These are phyloP conservation scores for Halcyon senegalensis DNA, from an alignment of 2,113 vertebrate genomes.

Conservation along the genomic window DNA sequence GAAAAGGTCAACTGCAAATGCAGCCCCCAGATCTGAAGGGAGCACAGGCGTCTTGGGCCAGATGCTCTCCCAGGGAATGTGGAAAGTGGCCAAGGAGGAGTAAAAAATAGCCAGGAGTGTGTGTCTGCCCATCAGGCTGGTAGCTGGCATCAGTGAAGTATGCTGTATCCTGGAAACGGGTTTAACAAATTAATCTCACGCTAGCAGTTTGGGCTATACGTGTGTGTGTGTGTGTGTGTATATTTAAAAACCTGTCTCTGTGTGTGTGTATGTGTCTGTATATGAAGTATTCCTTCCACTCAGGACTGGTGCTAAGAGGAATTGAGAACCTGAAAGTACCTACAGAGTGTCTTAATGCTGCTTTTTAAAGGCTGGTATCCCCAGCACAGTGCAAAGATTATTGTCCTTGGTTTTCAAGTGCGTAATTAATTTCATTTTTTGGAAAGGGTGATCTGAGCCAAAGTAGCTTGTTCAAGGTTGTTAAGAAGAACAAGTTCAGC, in stretches of 20 bases:
- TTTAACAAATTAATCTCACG: constrained; percentile 1
- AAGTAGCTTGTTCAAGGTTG: neutral
- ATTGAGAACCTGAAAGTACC: neutral
- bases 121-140: constrained; percentile 17
- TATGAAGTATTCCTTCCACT: neutral
- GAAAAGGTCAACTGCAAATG: constrained; percentile 35
- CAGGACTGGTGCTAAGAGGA: neutral
- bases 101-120: constrained; percentile 47
- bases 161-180: neutral
- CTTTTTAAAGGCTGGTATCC: neutral
- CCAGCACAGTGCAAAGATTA: neutral
- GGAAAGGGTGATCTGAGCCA: neutral
- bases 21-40: neutral
- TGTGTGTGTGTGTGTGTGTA: neutral
- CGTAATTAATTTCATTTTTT: constrained; percentile 33
- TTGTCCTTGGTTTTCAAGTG: constrained; percentile 32
- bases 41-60: neutral
- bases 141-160: neutral
- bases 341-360: neutral
- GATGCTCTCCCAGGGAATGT: constrained; percentile 10
- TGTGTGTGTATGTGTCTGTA: neutral
- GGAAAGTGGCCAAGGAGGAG: constrained; percentile 28
- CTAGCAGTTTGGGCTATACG: neutral
- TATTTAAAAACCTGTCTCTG: neutral
- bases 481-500: neutral